These are phyloP conservation scores for Pachyseris speciosa DNA, from an alignment of 64 coral and sea anemone species.

Conservation along the genomic window DNA sequence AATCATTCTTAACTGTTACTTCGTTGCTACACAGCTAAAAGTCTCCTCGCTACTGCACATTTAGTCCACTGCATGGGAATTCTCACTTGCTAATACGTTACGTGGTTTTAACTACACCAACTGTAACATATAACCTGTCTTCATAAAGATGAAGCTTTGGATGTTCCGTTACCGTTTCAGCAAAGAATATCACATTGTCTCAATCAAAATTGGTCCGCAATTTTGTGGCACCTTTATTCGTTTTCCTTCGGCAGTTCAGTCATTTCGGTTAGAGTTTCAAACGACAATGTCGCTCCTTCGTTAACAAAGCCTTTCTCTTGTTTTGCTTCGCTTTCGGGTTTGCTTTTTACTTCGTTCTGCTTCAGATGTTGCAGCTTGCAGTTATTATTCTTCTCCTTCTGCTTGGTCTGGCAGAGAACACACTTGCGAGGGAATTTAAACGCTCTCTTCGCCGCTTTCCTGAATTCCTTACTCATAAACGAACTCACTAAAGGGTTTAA, in stretches of 20 bases:
- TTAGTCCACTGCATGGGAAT: no score
- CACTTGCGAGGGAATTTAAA: background rate
- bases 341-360: background rate
- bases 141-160: no score
- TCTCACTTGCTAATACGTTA: no score
- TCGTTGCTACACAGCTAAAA: no score
- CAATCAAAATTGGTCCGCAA: no score
- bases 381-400: background rate
- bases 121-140: no score
- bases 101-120: no score
- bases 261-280: background rate
- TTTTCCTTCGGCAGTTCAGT: background rate
- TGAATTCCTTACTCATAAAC: constrained; percentile 56
- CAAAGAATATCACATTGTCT: no score
- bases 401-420: background rate
- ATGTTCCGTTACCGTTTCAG: no score
- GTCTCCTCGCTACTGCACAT: no score
- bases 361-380: background rate
- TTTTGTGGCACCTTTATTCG: background rate
- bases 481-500: constrained; percentile 43
- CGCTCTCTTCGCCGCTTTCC: constrained; percentile 46
- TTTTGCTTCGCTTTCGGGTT: background rate
- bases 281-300: background rate
- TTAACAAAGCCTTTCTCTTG: background rate
- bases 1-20: no score